Evolutionary conservation across 2,888 invertebrate genomes (phyloP), one percentile per base, ranked within the genome.

Genomic region (Lymantria monacha): DNA sequence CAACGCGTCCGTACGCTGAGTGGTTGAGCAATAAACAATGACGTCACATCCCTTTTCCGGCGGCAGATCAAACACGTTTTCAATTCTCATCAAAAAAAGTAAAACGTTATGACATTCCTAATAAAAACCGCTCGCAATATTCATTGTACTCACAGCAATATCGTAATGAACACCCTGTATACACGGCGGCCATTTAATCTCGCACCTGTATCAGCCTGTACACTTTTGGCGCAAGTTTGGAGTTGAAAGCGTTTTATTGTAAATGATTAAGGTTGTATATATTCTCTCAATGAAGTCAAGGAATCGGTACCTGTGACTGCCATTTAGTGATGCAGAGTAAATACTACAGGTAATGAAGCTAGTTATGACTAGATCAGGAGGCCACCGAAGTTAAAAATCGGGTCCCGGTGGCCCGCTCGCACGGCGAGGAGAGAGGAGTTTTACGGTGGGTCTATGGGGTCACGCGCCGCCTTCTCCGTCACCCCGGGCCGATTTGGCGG

Each of bases 131-230:
- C 74, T 74, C 74, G 83, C 85, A 82, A 85, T 89, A 86, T 83
- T 76, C 83, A 76, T 81, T 81, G 83, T 82, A 77, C 80, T 81
- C 81, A 81, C 81, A 79, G 85, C 88, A 89, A 90, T 89, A 89
- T 85, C 88, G 87, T 90, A 90, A 90, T 89, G 90, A 90, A 90
- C 89, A 87, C 72, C 83, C 85, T 87, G 86, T 87, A 87, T 85
- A 86, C 85, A 86, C 81, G 85, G 80, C 72, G 79, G 83, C 87
- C 87, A 87, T 90, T 90, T 89, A 89, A 90, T 89, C 87, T 90
- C 88, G 83, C 90, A 90, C 90, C 90, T 89, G 90, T 87, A 90
- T 88, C 89, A 80, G 71, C 68, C 83, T 82, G 81, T 83, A 79
- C 76, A 72, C 60, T 44, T 57, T 44, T 51, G 66, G 66, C 42